phyloP scores from a whole-genome alignment of 64 coral and sea anemone genomes.

The Montipora sp. region DNA sequence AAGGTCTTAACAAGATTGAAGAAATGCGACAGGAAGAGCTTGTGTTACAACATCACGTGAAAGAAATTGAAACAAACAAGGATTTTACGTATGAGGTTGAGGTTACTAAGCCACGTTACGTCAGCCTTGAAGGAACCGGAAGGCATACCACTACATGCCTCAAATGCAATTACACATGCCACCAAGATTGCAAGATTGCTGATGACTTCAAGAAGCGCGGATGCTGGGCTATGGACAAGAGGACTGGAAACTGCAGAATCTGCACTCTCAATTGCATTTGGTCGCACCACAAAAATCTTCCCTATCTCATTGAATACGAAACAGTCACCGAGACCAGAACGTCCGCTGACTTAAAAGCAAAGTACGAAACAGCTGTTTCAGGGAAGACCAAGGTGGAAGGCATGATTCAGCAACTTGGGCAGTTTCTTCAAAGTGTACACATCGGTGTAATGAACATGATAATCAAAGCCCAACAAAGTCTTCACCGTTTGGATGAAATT shows the following conservation, averaged over 20 bases:
- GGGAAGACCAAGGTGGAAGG: neutral
- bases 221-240: neutral
- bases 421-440: neutral
- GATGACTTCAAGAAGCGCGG: neutral
- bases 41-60: neutral
- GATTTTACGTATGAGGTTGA: neutral
- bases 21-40: neutral
- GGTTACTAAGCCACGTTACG: neutral
- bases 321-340: neutral
- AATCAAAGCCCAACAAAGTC: neutral
- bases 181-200: neutral
- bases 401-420: neutral
- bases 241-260: neutral
- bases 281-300: neutral
- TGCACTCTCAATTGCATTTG: neutral
- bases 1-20: neutral
- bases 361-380: neutral
- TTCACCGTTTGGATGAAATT: constrained; percentile 4
- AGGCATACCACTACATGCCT: neutral
- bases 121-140: neutral
- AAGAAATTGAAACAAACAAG: neutral
- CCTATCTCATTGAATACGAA: neutral
- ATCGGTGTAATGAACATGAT: neutral
- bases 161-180: neutral
- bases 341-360: neutral